Conservation (phyloP, 2,888 invertebrate genomes). For the Dryocosmus kuriphilus region DNA sequence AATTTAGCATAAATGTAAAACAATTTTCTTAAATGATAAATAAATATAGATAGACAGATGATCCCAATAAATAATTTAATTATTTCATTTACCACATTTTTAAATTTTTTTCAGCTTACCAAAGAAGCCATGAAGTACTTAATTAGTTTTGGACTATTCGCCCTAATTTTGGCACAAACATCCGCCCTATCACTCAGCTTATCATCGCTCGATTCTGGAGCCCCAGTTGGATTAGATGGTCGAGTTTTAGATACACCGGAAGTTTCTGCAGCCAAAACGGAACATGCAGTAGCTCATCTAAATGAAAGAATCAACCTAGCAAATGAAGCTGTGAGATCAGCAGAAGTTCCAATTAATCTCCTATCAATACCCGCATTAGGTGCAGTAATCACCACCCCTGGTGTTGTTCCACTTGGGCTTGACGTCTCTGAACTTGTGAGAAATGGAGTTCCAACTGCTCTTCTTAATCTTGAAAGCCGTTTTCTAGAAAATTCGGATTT, state of each 20-base stretch:
- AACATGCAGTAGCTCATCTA: constrained; percentile 68
- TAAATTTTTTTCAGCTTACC: background rate
- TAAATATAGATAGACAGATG: too few species aligned
- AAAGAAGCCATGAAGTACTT: constrained; percentile 16
- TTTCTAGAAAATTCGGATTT: constrained; percentile 66
- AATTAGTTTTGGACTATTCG: background rate
- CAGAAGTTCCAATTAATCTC: constrained; percentile 51
- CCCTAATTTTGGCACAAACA: background rate
- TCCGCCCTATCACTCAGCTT: constrained; percentile 40
- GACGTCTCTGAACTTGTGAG: constrained; percentile 36
- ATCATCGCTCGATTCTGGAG: constrained; percentile 51
- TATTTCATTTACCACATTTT: too few species aligned
- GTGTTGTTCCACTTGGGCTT: constrained; percentile 26
- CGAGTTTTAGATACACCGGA: constrained; percentile 68
- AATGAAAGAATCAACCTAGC: constrained; percentile 66
- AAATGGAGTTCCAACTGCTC: constrained; percentile 16
- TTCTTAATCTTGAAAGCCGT: constrained; percentile 56
- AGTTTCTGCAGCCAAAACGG: constrained; percentile 67
- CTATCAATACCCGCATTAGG: constrained; percentile 38
- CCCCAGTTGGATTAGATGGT: constrained; percentile 65
- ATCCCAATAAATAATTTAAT: too few species aligned
- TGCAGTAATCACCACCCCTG: constrained; percentile 39
- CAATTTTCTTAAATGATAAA: too few species aligned
- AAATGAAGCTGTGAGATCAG: constrained; percentile 64
- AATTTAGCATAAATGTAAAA: too few species aligned